These are phyloP conservation scores for Hemithea aestivaria DNA, from an alignment of 2,888 invertebrate species.

Conservation along the genomic window DNA sequence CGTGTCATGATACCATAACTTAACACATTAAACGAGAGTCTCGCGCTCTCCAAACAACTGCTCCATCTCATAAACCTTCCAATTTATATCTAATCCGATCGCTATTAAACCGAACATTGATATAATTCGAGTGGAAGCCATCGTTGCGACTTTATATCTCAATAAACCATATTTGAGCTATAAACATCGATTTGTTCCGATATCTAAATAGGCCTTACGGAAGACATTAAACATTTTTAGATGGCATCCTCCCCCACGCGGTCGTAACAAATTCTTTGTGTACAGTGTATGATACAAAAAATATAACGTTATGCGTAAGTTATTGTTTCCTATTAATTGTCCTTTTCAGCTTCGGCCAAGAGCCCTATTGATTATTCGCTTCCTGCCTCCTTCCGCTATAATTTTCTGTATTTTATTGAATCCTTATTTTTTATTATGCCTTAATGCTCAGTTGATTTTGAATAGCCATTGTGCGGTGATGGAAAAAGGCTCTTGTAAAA, in stretches of 20 bases:
- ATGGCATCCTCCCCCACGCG: slow-evolving; percentile 41
- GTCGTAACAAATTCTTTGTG: slow-evolving; percentile 33
- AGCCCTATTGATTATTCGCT: slow-evolving; percentile 33
- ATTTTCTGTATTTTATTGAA: slow-evolving; percentile 35
- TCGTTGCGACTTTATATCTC: slow-evolving; percentile 55
- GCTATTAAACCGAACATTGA: slow-evolving; percentile 40
- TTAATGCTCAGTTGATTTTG: slow-evolving; percentile 35
- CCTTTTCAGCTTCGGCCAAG: slow-evolving; percentile 26
- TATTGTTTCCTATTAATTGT: slow-evolving; percentile 40
- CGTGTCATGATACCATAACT: slow-evolving; percentile 10
- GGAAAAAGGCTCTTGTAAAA: slow-evolving; percentile 24
- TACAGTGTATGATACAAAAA: slow-evolving; percentile 19
- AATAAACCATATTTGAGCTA: slow-evolving; percentile 56
- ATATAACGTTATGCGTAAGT: slow-evolving; percentile 16
- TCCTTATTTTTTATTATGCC: slow-evolving; percentile 33
- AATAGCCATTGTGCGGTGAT: slow-evolving; percentile 32
- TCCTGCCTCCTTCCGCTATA: slow-evolving; percentile 34
- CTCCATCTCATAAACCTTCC: slow-evolving; percentile 18
- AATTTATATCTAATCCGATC: slow-evolving; percentile 29
- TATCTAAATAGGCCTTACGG: slow-evolving; percentile 49
- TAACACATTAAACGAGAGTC: slow-evolving; percentile 12
- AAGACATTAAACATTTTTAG: slow-evolving; percentile 58
- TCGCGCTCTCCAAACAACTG: slow-evolving; percentile 11
- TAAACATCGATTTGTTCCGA: slow-evolving; percentile 55
- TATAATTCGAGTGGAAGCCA: slow-evolving; percentile 40